Conservation (phyloP, 2,113 vertebrate genomes). For the Silurus asotus region DNA sequence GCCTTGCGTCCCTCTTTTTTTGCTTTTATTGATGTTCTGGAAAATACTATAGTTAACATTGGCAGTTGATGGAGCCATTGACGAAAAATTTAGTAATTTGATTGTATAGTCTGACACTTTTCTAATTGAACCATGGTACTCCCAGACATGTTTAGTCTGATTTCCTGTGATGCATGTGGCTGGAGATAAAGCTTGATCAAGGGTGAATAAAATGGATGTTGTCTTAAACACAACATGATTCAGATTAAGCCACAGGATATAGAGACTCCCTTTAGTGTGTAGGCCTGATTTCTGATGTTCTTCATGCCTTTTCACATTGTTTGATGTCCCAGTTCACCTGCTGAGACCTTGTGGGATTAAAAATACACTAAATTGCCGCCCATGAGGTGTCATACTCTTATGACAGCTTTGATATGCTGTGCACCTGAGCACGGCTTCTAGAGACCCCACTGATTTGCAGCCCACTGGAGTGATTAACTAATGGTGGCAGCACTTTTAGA, state of each 20-base stretch:
- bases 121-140: slow-evolving; percentile 45
- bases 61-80: slow-evolving; percentile 38
- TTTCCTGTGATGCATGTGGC: slow-evolving; percentile 51
- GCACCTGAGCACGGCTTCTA: slow-evolving; percentile 59
- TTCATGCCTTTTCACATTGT: slow-evolving; percentile 56
- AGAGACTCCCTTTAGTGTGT: slow-evolving; percentile 54
- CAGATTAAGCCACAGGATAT: slow-evolving; percentile 67
- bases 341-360: slow-evolving; percentile 68
- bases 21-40: slow-evolving; percentile 46
- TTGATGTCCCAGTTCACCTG: slow-evolving; percentile 59
- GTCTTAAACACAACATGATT: slow-evolving; percentile 61
- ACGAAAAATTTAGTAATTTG: slow-evolving; percentile 28
- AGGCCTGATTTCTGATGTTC: slow-evolving; percentile 60
- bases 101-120: slow-evolving; percentile 38
- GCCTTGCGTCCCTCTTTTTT: slow-evolving; percentile 28
- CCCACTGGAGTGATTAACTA: slow-evolving; percentile 84
- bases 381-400: slow-evolving; percentile 61
- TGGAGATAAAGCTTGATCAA: slow-evolving; percentile 62
- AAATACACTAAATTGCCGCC: slow-evolving; percentile 54
- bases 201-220: slow-evolving; percentile 66
- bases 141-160: slow-evolving; percentile 6
- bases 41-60: slow-evolving; percentile 45
- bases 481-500: slow-evolving; percentile 85
- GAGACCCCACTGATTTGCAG: slow-evolving; percentile 74
- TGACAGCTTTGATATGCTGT: slow-evolving; percentile 64